phyloP scores from a whole-genome alignment of 2,888 invertebrate species.

The Phrixothrix hirtus region DNA sequence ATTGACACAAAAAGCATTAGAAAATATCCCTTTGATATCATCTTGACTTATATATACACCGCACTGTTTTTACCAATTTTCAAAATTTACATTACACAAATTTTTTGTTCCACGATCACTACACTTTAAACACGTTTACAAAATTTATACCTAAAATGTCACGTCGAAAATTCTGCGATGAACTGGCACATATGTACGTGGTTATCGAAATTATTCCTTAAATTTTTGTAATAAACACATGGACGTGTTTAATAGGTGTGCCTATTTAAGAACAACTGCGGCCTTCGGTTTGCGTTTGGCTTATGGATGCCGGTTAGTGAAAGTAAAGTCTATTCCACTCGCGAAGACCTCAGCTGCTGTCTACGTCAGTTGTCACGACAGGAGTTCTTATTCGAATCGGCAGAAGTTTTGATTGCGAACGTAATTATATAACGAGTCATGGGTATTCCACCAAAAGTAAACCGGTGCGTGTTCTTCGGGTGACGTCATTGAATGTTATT shows the following conservation, averaged over 20 bases:
- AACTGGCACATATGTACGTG: too few relatives aligned
- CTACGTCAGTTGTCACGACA: slow-evolving; percentile 3
- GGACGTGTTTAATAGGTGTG: slow-evolving; percentile 25
- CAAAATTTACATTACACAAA: too few relatives aligned
- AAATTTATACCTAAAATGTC: too few relatives aligned
- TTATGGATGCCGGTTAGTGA: slow-evolving; percentile 29
- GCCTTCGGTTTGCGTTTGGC: slow-evolving; percentile 24
- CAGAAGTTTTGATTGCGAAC: slow-evolving; percentile 1
- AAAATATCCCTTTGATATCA: not conserved
- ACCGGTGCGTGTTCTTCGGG: not conserved
- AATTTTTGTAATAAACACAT: too few relatives aligned
- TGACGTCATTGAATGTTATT: too few relatives aligned
- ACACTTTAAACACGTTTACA: too few relatives aligned
- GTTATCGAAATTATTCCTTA: too few relatives aligned
- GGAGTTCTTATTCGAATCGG: not conserved
- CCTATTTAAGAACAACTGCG: slow-evolving; percentile 16
- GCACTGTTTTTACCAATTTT: too few relatives aligned
- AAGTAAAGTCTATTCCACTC: slow-evolving; percentile 26
- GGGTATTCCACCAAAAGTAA: slow-evolving; percentile 14
- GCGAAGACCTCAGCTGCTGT: slow-evolving; percentile 18
- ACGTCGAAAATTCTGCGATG: too few relatives aligned
- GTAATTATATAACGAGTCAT: slow-evolving; percentile 8
- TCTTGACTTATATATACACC: too few relatives aligned
- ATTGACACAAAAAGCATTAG: slow-evolving; percentile 5
- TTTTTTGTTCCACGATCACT: too few relatives aligned